phyloP scores from a whole-genome alignment of 2,888 invertebrate species.

The Neoitamus cyanurus region DNA sequence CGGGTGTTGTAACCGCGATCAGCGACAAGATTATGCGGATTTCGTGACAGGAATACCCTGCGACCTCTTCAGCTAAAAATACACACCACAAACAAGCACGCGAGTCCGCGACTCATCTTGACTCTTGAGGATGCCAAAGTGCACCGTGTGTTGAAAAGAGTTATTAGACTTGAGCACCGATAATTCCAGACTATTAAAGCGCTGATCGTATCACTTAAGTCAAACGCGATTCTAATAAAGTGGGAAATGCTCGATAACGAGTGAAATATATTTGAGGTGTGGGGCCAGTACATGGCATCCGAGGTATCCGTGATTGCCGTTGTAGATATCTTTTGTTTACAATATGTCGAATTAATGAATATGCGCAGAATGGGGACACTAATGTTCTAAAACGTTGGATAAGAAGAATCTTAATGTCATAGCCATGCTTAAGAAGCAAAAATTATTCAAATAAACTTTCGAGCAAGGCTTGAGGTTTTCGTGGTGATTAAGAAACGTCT shows the following conservation, averaged over 20 bases:
- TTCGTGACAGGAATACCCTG: conserved; percentile 4
- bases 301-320: neutral
- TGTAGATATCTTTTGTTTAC: neutral
- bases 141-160: neutral
- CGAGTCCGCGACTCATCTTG: neutral
- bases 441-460: neutral
- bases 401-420: neutral
- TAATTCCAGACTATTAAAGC: neutral
- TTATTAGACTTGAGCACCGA: neutral
- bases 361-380: neutral
- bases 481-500: neutral
- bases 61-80: neutral
- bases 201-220: neutral
- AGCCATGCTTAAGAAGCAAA: neutral
- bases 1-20: neutral
- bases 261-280: neutral
- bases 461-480: neutral
- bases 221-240: neutral
- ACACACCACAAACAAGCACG: too few species aligned
- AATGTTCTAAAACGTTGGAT: neutral
- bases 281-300: neutral
- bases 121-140: neutral
- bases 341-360: neutral
- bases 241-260: neutral
- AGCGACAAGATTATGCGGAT: neutral